Evolutionary conservation across 2,888 invertebrate species (phyloP), one percentile per base, ranked within the genome.

Genomic region (Ennomos erosarius): DNA sequence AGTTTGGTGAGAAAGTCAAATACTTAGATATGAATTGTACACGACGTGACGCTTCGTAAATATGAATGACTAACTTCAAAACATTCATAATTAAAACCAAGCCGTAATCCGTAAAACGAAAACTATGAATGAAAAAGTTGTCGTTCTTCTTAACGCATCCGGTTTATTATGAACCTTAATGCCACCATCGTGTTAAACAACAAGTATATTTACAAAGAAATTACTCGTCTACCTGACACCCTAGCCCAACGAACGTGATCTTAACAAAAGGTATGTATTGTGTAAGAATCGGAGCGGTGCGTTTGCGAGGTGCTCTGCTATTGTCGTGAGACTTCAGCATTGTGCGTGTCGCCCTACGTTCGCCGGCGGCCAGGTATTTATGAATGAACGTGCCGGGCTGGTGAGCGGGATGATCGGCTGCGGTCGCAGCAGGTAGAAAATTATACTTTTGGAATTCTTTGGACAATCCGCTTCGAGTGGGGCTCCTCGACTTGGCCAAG

Each of bases 361-460:
- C 75, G 65, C 64, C 58, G 46, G 42, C 69, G 72, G 76, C 83
- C 84, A 88, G 88, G 65, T 88, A 91, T 91, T 90, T 90, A 92
- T 92, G 91, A 92, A 92, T 92, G 92, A 90, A 92, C 90, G 90
- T 89, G 91, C 84, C 85, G 85, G 82, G 75, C 81, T 70, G 81
- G 82, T 82, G 82, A 82, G 81, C 78, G 82, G 83, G 83, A 82
- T 82, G 82, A 78, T 85, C 81, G 81, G 80, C 76, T 80, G 85
- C 84, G 84, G 83, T 81, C 82, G 83, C 81, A 80, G 83, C 82
- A 92, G 92, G 92, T 92, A 92, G 85, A 88, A 88, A 89, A 90
- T 88, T 89, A 87, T 84, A 85, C 88, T 90, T 88, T 89, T 82
- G 84, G 83, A 90, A 91, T 92, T 90, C 88, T 89, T 92, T 90